Percentiles rank a stretch among this genome's conserved stretches.
These are phyloP conservation scores for Blera fallax DNA, from an alignment of 2,888 invertebrate genomes.

Conservation along the genomic window DNA sequence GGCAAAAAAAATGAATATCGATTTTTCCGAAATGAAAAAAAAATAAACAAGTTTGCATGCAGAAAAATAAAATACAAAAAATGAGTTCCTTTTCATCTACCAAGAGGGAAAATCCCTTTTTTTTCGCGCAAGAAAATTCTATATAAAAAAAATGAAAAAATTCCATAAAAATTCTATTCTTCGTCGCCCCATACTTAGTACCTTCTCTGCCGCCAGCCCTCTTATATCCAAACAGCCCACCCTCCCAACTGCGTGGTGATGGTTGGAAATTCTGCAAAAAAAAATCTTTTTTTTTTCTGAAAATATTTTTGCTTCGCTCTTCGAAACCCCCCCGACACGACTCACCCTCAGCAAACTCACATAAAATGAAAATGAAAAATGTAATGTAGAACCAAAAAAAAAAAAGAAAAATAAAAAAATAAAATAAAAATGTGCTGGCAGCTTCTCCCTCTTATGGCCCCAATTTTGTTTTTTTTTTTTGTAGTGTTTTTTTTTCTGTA, in stretches of 20 bases:
- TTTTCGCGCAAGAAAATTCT: constrained; percentile 56
- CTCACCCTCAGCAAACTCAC: constrained; percentile 20
- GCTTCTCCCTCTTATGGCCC: constrained; percentile 69
- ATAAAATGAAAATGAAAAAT: constrained; percentile 66
- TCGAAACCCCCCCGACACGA: constrained; percentile 2
- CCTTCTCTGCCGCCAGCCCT: not conserved
- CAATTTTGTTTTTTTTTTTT: constrained; percentile 56
- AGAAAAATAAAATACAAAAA: constrained; percentile 20
- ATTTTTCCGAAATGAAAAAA: constrained; percentile 19
- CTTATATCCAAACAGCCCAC: not conserved
- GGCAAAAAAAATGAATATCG: constrained; percentile 2
- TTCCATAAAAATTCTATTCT: constrained; percentile 71
- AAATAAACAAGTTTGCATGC: not conserved
- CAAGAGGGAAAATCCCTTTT: constrained; percentile 23
- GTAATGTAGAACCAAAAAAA: constrained; percentile 62
- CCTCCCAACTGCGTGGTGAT: constrained; percentile 22
- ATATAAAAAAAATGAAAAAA: constrained; percentile 65
- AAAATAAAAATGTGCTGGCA: constrained; percentile 57
- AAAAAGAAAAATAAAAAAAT: constrained; percentile 44
- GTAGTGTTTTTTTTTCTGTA: not conserved
- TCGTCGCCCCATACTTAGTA: constrained; percentile 15
- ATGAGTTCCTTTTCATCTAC: constrained; percentile 12
- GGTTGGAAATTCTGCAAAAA: constrained; percentile 55
- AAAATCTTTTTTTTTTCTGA: constrained; percentile 55
- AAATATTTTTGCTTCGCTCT: constrained; percentile 52